Percentiles rank a stretch among this genome's conserved stretches.
Evolutionary conservation across 2,888 invertebrate genomes (phyloP).

Genomic region (Heliconius sara): DNA sequence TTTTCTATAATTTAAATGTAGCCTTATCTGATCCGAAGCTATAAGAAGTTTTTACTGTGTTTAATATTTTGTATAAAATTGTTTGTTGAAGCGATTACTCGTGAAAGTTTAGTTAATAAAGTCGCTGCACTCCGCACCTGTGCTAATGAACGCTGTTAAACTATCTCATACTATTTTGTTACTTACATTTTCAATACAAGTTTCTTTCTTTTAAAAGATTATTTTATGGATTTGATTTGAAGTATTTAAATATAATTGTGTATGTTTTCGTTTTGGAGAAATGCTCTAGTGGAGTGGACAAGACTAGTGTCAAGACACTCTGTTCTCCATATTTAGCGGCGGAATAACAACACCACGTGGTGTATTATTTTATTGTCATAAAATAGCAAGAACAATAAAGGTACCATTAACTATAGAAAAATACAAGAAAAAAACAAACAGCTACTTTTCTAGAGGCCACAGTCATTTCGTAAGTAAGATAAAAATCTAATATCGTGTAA

Average conservation of each 20-base stretch:
- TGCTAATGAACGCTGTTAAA: conserved; percentile 15
- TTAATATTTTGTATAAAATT: conserved; percentile 16
- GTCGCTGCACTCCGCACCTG: conserved; percentile 26
- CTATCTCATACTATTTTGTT: conserved; percentile 16
- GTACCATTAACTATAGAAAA: no score
- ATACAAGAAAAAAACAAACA: not conserved
- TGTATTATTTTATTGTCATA: no score
- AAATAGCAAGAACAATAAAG: no score
- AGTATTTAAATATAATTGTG: no score
- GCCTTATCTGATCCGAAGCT: not conserved
- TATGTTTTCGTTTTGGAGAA: not conserved
- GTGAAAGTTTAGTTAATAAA: conserved; percentile 10
- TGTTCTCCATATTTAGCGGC: no score
- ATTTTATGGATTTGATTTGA: not conserved
- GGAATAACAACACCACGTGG: no score
- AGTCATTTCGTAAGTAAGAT: not conserved
- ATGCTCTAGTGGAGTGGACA: not conserved
- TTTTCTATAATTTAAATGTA: not conserved
- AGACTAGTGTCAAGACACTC: no score
- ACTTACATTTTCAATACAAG: conserved; percentile 7
- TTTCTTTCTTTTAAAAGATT: not conserved
- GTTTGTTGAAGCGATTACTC: conserved; percentile 10
- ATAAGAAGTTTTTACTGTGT: conserved; percentile 2
- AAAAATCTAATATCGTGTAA: no score
- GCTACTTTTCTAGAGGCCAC: not conserved